Evolutionary conservation across 2,888 invertebrate genomes (phyloP).

Genomic region (Epinotia bilunana): DNA sequence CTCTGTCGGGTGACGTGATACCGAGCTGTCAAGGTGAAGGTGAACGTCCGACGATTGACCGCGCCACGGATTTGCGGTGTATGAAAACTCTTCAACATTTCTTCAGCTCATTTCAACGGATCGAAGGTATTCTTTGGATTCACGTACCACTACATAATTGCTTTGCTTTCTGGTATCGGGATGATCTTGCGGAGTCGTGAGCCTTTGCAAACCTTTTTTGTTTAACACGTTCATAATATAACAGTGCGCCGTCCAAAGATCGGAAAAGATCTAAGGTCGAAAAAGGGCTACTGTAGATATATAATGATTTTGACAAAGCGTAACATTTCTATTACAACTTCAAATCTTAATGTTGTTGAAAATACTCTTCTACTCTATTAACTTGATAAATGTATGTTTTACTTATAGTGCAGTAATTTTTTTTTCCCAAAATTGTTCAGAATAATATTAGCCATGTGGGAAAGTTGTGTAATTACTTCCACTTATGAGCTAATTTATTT

Average conservation of each 20-base stretch:
- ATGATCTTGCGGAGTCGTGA: background rate
- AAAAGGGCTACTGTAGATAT: background rate
- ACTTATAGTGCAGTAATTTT: background rate
- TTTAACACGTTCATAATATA: constrained; percentile 6
- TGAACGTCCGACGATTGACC: constrained; percentile 37
- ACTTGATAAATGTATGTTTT: background rate
- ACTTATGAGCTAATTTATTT: background rate
- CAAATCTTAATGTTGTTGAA: background rate
- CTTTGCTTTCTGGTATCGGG: background rate
- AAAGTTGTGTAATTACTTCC: constrained; percentile 5
- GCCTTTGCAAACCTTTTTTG: background rate
- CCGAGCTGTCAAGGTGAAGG: constrained; percentile 42
- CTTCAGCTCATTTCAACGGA: constrained; percentile 15
- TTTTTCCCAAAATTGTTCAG: background rate
- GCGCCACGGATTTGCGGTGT: constrained; percentile 36
- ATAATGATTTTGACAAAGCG: background rate
- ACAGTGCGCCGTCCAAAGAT: constrained; percentile 21
- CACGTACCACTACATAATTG: background rate
- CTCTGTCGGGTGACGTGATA: constrained; percentile 28
- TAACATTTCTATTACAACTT: background rate
- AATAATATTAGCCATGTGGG: background rate
- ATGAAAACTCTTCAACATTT: constrained; percentile 29
- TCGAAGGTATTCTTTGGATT: constrained; percentile 17
- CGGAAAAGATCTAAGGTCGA: constrained; percentile 17
- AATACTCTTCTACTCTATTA: background rate